Conservation (phyloP, 2,797 vertebrate species). For the Petrocephalus schoutedeni region DNA sequence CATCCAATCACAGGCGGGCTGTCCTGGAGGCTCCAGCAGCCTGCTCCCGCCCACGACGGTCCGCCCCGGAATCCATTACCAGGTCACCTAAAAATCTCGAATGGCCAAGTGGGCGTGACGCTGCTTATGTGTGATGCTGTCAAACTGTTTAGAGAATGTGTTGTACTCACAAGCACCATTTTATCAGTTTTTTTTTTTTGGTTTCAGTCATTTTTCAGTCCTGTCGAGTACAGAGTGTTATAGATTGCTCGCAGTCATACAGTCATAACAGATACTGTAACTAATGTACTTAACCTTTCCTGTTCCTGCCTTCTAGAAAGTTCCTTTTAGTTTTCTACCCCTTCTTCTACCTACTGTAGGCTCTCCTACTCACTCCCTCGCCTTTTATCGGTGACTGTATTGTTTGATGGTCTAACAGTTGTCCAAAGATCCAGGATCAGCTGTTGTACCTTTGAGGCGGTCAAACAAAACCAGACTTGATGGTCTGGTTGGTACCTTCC, state of each 20-base stretch:
- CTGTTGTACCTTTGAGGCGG: not conserved
- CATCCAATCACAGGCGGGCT: not conserved
- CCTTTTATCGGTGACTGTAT: not conserved
- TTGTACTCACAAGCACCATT: not conserved
- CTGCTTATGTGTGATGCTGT: not conserved
- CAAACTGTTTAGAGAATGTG: not conserved
- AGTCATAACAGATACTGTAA: not conserved
- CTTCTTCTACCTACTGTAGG: not conserved
- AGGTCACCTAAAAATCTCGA: not conserved
- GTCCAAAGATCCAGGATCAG: not conserved
- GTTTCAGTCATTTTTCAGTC: conserved; percentile 11
- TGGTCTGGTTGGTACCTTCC: not conserved
- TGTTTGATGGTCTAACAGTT: not conserved
- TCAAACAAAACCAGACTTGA: not conserved
- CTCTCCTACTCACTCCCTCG: not conserved
- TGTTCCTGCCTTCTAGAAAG: not conserved
- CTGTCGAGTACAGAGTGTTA: not conserved
- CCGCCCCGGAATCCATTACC: not conserved
- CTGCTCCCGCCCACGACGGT: not conserved
- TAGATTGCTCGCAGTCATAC: not conserved
- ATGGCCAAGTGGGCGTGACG: not conserved
- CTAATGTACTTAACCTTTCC: not conserved
- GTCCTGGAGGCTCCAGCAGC: not conserved
- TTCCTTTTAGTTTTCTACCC: not conserved
- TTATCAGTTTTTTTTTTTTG: not conserved